Base-by-base conservation (phyloP, 1,140 invertebrate genomes). In the Frieseomelitta varia region DNA sequence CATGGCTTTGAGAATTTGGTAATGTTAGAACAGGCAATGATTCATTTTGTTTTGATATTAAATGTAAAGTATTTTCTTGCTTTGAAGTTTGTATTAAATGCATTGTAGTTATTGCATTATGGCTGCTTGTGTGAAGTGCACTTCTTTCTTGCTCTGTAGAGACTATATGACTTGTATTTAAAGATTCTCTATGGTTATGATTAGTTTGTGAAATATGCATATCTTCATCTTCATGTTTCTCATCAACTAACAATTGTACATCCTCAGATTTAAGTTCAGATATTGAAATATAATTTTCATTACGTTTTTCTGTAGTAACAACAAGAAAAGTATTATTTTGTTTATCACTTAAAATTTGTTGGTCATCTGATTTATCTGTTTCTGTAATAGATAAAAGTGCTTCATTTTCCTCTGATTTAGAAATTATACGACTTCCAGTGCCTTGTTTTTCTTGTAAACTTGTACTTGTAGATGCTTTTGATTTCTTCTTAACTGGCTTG, bases 1-100 rank as follows among this genome's bases (percentile, higher is more conserved):
- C 90, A 74, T 93, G 90, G 51, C 78, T 90, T 58, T 93, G 85
- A 17, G 92, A 88, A 91, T 94, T 94, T 11, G 91, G 90, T 80
- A 94, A 90, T 12, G 93, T 63, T 27, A 94, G 27, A 39, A 94
- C 91, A 2, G 93, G 93, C 24, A 92, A 86, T 14, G 88, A 89
- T 72, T 92, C 88, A 69, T 94, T 95, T 39, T 91, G 87, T 47
- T 94, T 94, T 4, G 93, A 93, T 79, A 94, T 93, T 34, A 94
- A 88, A 80, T 93, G 91, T 21, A 92, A 55, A 17, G 91, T 91
- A 53, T 89, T 92, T 21, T 67, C 84, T 30, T 89, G 79, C 71
- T 91, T 92, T 14, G 87, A 74, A n/a, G 85, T 83, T 8, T 90
- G 82, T 79, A 92, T 91, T 53, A 92, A 79, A 76, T 91, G 90